phyloP scores from a whole-genome alignment of 2,113 vertebrate genomes.

The Ochotona curzoniae region DNA sequence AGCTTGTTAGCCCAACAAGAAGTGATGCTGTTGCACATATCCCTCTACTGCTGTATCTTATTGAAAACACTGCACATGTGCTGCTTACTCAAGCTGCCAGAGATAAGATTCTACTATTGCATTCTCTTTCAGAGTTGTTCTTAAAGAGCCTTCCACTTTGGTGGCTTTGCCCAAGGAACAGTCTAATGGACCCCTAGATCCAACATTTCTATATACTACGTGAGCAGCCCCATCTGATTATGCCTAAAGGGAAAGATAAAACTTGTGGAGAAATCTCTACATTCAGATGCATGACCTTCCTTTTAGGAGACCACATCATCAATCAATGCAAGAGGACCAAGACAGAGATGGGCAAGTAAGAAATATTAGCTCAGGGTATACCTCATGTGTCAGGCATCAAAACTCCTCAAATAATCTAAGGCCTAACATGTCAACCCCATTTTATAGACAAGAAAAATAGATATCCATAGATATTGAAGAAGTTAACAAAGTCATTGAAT shows the following conservation, averaged over 20 bases:
- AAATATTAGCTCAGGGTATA: background rate
- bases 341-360: background rate
- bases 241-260: background rate
- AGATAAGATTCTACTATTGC: background rate
- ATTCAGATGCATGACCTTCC: background rate
- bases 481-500: conserved; percentile 3
- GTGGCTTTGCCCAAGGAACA: background rate
- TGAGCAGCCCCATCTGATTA: background rate
- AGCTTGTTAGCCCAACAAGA: background rate
- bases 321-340: background rate
- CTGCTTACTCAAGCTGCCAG: background rate
- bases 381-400: background rate
- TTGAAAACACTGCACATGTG: background rate
- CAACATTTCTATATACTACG: background rate
- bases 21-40: background rate
- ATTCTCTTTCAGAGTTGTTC: conserved; percentile 17
- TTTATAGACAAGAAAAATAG: conserved; percentile 39
- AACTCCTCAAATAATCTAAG: background rate
- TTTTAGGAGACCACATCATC: background rate
- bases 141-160: background rate
- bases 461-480: conserved; percentile 3
- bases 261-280: background rate
- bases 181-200: background rate
- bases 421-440: background rate
- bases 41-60: background rate